Conservation (phyloP, 2,888 invertebrate species). For the Tolmerus cingulatus region DNA sequence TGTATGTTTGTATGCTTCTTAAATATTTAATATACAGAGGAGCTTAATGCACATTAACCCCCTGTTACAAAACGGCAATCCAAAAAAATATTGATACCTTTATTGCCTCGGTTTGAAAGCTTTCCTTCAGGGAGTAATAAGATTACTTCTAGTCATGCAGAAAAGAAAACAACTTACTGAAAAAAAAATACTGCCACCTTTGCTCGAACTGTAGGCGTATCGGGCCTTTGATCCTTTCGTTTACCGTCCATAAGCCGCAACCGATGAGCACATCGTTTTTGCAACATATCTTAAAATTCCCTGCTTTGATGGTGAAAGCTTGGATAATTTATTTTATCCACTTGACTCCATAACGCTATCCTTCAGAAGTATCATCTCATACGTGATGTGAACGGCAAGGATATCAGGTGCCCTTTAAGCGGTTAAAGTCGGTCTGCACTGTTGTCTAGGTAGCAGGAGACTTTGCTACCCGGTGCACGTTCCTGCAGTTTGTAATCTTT, state of each 20-base stretch:
- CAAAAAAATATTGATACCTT: not conserved
- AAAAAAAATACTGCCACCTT: not conserved
- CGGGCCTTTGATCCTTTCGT: conserved; percentile 26
- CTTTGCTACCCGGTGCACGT: conserved; percentile 29
- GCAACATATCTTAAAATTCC: conserved; percentile 18
- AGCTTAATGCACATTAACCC: not conserved
- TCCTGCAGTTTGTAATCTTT: conserved; percentile 40
- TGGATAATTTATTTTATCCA: conserved; percentile 39
- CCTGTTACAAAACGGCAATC: not conserved
- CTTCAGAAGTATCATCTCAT: conserved; percentile 28
- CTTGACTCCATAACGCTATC: conserved; percentile 40
- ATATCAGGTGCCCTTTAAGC: conserved; percentile 28
- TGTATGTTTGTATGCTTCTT: not conserved
- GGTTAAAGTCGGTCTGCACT: conserved; percentile 8
- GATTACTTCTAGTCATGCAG: conserved; percentile 4
- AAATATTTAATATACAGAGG: not conserved
- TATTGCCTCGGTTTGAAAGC: not conserved
- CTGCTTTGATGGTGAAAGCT: conserved; percentile 35
- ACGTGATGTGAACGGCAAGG: conserved; percentile 40
- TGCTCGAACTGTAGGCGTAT: not conserved
- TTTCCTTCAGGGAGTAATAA: not conserved
- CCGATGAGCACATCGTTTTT: conserved; percentile 15
- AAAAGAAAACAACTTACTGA: not conserved
- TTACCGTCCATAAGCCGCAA: conserved; percentile 32
- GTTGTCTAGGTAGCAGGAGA: not conserved